A percentile compares a stretch with the other conserved stretches of the same genome.
Conservation (phyloP, 2,113 vertebrate genomes). For the Dendropsophus ebraccatus region DNA sequence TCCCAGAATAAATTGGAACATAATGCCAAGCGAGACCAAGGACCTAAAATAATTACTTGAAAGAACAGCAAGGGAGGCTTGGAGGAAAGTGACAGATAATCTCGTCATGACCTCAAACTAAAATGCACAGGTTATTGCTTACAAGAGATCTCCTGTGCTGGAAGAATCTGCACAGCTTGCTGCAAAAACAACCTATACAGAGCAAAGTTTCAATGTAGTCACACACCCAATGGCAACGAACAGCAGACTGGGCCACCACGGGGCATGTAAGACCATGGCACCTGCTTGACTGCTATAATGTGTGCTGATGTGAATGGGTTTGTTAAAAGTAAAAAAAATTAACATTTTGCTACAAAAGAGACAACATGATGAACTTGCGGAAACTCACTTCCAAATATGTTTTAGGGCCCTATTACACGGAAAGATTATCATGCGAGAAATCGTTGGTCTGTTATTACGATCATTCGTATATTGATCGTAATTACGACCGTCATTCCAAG, state of each 20-base stretch:
- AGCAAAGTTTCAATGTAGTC: neutral
- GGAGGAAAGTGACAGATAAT: conserved; percentile 48
- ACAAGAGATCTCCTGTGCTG: conserved; percentile 9
- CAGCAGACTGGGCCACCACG: neutral
- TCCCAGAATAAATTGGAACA: conserved; percentile 56
- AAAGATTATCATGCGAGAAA: too few relatives aligned
- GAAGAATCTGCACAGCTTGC: neutral
- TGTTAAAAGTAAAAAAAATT: neutral
- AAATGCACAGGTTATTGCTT: conserved; percentile 41
- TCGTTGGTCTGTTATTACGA: too few relatives aligned
- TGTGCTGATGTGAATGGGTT: neutral
- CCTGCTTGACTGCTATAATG: neutral
- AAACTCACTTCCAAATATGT: neutral
- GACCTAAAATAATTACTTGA: conserved; percentile 57
- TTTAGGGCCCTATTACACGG: too few relatives aligned
- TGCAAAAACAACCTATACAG: neutral
- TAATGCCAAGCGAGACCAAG: conserved; percentile 55
- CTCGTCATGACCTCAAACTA: conserved; percentile 44
- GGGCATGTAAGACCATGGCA: neutral
- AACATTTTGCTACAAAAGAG: neutral
- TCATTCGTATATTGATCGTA: too few relatives aligned
- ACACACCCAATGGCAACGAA: neutral
- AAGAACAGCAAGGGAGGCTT: conserved; percentile 39
- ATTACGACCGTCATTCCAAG: too few relatives aligned
- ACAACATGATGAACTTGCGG: neutral